phyloP scores from a whole-genome alignment of 1,140 invertebrate genomes.

The Drosophila aff. region DNA sequence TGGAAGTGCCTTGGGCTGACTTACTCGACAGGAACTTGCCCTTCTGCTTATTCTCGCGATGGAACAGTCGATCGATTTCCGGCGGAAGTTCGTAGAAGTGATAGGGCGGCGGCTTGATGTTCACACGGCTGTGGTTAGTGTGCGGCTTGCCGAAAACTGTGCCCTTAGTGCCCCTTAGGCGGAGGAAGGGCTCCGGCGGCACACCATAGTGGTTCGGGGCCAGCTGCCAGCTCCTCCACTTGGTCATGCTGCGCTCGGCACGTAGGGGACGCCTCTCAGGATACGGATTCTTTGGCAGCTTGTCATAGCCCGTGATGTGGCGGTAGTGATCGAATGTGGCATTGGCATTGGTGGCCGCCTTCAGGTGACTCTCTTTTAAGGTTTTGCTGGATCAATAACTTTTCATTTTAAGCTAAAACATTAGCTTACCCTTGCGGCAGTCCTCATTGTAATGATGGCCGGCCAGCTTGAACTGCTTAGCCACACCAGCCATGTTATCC shows the following conservation, averaged over 20 bases:
- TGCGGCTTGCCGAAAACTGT: constrained; percentile 58
- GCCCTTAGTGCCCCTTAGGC: constrained; percentile 54
- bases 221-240: constrained; percentile 55
- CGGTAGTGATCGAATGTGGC: constrained; percentile 51
- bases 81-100: constrained; percentile 63
- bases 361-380: constrained; percentile 45
- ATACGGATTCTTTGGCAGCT: constrained; percentile 29
- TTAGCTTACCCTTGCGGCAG: constrained; percentile 44
- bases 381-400: background rate
- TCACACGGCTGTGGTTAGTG: constrained; percentile 39
- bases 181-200: constrained; percentile 41
- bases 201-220: constrained; percentile 72
- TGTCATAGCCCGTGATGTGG: constrained; percentile 60
- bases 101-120: constrained; percentile 44
- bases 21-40: constrained; percentile 75
- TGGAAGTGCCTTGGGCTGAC: background rate
- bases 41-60: constrained; percentile 59
- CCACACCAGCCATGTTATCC: constrained; percentile 42
- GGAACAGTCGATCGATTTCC: constrained; percentile 48
- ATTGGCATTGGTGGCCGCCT: constrained; percentile 45
- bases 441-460: constrained; percentile 55
- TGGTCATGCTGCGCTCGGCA: constrained; percentile 51
- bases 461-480: constrained; percentile 62
- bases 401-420: fast-evolving
- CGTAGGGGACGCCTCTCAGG: constrained; percentile 39